Evolutionary conservation across 2,797 vertebrate genomes (phyloP).

Genomic region (Staurois parvus): DNA sequence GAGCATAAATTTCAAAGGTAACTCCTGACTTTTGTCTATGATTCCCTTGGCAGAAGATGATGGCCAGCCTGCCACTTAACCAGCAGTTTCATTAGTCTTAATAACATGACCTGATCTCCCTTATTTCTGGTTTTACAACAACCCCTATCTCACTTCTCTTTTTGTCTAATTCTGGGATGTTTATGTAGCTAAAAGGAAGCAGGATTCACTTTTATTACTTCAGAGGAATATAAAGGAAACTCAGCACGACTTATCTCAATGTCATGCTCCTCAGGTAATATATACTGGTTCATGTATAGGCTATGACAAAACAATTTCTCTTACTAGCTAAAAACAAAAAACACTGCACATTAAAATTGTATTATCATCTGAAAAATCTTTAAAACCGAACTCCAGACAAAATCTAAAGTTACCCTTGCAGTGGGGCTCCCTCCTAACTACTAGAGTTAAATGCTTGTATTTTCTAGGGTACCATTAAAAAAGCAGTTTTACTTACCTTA

Average conservation of each 20-base stretch:
- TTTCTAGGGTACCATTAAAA: too few species aligned
- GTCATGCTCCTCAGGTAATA: not conserved
- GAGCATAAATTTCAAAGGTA: constrained; percentile 23
- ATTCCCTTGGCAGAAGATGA: not conserved
- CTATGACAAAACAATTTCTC: not conserved
- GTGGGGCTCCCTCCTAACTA: too few species aligned
- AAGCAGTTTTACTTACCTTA: too few species aligned
- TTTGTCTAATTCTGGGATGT: not conserved
- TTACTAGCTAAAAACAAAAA: not conserved
- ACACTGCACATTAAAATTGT: too few species aligned
- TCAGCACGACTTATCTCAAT: not conserved
- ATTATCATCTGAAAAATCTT: too few species aligned
- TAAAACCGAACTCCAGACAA: too few species aligned
- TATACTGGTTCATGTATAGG: not conserved
- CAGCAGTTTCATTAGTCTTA: constrained; percentile 4
- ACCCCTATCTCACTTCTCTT: not conserved
- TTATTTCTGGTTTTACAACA: constrained; percentile 4
- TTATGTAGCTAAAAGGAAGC: not conserved
- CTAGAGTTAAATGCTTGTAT: too few species aligned
- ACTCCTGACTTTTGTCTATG: constrained; percentile 3
- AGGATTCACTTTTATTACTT: not conserved
- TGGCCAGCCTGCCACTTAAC: not conserved
- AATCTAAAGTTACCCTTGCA: too few species aligned
- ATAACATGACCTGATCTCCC: constrained; percentile 13
- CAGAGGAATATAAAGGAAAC: not conserved